A percentile compares a stretch with the other conserved stretches of the same genome.
Conservation (phyloP, 2,113 vertebrate genomes). For the Carettochelys insculpta region DNA sequence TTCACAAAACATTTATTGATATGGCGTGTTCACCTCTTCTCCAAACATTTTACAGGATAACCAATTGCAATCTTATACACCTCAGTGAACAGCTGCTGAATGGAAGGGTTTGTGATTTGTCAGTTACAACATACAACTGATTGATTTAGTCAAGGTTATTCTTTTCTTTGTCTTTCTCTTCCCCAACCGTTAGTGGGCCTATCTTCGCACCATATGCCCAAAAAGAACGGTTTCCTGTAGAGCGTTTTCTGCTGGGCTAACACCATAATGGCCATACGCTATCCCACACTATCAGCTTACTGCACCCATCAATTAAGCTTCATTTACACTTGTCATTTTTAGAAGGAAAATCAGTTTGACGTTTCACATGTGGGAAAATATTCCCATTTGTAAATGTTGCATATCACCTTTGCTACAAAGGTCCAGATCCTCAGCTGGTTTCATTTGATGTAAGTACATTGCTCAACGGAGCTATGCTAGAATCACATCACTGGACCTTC, state of each 20-base stretch:
- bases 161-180: constrained; percentile 1
- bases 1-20: constrained; percentile 48
- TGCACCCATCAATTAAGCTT: constrained; percentile 38
- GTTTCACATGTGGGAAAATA: constrained; percentile 17
- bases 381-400: not conserved
- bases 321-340: constrained; percentile 25
- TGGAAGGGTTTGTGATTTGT: constrained; percentile 28
- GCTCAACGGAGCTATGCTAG: not conserved
- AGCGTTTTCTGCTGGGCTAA: constrained; percentile 29
- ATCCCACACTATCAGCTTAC: not conserved
- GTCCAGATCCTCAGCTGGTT: not conserved
- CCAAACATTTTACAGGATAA: constrained; percentile 27
- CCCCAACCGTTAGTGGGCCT: constrained; percentile 41
- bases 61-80: constrained; percentile 31
- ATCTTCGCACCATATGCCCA: constrained; percentile 40
- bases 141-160: constrained; percentile 2
- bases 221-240: constrained; percentile 9
- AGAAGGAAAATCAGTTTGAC: not conserved
- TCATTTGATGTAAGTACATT: not conserved
- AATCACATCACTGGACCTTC: not conserved
- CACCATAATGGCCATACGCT: constrained; percentile 28
- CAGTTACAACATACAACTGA: constrained; percentile 9
- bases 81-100: constrained; percentile 69
- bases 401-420: not conserved
- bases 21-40: constrained; percentile 27